Percentiles rank a stretch among this genome's conserved stretches.
These are phyloP conservation scores for Polymixis flavicincta DNA, from an alignment of 2,888 invertebrate genomes.

Conservation along the genomic window DNA sequence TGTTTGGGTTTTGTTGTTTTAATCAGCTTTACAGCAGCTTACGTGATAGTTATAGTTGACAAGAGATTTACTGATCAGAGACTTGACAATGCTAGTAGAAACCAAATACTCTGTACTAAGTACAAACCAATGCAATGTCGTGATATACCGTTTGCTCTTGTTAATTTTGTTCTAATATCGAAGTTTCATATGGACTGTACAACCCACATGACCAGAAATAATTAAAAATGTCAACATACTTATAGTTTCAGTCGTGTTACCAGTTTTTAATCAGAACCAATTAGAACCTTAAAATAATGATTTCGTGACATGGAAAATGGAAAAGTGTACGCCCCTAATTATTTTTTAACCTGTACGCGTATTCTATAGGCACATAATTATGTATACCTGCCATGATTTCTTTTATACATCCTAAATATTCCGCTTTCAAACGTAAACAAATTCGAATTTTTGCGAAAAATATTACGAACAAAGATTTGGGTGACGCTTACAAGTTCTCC, in stretches of 20 bases:
- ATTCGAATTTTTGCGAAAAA: background rate
- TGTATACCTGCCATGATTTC: background rate
- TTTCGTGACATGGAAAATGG: slow-evolving; percentile 58
- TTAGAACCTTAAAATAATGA: slow-evolving; percentile 10
- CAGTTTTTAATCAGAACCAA: slow-evolving; percentile 20
- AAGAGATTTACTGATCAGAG: no score
- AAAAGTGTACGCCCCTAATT: background rate
- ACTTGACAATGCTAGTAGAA: no score
- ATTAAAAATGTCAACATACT: slow-evolving; percentile 12
- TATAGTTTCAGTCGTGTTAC: slow-evolving; percentile 20
- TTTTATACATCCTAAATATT: background rate
- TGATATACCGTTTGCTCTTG: background rate
- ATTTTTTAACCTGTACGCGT: no score
- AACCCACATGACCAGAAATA: background rate
- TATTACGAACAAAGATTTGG: no score
- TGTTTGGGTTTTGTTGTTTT: background rate
- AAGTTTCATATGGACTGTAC: background rate
- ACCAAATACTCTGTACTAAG: background rate
- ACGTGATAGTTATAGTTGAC: no score
- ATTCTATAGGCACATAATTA: background rate
- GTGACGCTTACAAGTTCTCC: no score
- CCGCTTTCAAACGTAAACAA: background rate
- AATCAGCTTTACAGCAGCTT: no score
- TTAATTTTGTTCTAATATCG: background rate
- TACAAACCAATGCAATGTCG: background rate